Evolutionary conservation across 1,140 invertebrate species (phyloP).

Genomic region (Sycophaga agraensis): DNA sequence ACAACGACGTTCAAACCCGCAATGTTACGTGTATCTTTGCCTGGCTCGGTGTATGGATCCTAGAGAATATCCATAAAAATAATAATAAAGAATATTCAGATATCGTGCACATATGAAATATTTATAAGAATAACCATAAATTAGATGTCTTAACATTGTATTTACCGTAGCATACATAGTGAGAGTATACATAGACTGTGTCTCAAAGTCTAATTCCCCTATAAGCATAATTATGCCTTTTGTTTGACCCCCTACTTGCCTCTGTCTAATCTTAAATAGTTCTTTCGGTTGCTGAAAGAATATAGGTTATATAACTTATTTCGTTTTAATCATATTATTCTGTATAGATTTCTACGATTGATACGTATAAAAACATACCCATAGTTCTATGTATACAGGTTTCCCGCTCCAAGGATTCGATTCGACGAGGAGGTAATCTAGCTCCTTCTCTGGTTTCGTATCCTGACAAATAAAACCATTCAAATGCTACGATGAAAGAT

Average conservation of each 20-base stretch:
- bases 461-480: conserved; percentile 63
- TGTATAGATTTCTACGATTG: no score
- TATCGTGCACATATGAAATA: no score
- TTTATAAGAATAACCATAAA: no score
- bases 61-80: no score
- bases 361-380: conserved; percentile 56
- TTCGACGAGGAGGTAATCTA: conserved; percentile 76
- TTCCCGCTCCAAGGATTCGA: conserved; percentile 76
- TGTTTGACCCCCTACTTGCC: conserved; percentile 71
- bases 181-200: conserved; percentile 79
- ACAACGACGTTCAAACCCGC: conserved; percentile 78
- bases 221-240: conserved; percentile 75
- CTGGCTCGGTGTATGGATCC: conserved; percentile 81
- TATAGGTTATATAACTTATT: neutral
- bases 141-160: neutral
- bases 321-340: no score
- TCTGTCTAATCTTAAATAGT: conserved; percentile 74
- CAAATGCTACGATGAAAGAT: no score
- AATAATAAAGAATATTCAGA: no score
- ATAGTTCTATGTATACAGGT: conserved; percentile 77
- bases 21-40: conserved; percentile 81
- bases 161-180: conserved; percentile 80
- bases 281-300: conserved; percentile 54
- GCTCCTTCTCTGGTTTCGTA: conserved; percentile 74
- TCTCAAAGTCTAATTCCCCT: conserved; percentile 80